Base-by-base conservation (phyloP, 2,888 invertebrate species). In the Strigamia transsilvanica region DNA sequence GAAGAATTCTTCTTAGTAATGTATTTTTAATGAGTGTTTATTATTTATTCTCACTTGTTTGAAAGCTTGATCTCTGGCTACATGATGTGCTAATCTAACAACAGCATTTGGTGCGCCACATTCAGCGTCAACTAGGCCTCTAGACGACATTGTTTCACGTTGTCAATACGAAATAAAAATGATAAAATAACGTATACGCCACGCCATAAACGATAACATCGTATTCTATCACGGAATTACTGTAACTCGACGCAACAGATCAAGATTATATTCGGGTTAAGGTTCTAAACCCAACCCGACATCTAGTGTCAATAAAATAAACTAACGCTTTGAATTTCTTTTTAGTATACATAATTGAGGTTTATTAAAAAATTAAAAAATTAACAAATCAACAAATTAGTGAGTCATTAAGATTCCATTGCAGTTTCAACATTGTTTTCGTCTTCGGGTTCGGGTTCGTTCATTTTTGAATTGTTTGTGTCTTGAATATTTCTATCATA, bases 61-160 rank as follows among this genome's bases (percentile, higher is more conserved):
- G 41, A 79, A 38, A 3, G 79, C 41, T 79, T 79, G 79, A 23
- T 79, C 79, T 79, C 79, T 32, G 12, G 79, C 38, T 41, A 79
- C 23, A 38, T 79, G 79, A 10, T 42, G 41, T 13, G 79, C 23
- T 18, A 79, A 41, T 18, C 79, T 0, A 13, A 42, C 42, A 7
- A 79, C 21, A 6, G 79, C 79, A 79, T 79, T 79, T 15, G 79
- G 79, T 1, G 13, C 79, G 21, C 41, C 79, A 79, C 79, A 79
- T 34, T 79, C 79, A 13, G 41, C 79, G 15, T 42, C 42, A 79
- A 42, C 34, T 0, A 73, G n/a, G 10, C 73, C 73, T 2, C 27
- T 1, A 27, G 27, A 32, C 13, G 73, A 23, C 73, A 73, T 73
- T 73, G 3, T 27, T n/a, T 13, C 0, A 66, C 2, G 7, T 73